Evolutionary conservation across 2,113 vertebrate genomes (phyloP).

Genomic region (Calyptommatus sinebrachiatus): DNA sequence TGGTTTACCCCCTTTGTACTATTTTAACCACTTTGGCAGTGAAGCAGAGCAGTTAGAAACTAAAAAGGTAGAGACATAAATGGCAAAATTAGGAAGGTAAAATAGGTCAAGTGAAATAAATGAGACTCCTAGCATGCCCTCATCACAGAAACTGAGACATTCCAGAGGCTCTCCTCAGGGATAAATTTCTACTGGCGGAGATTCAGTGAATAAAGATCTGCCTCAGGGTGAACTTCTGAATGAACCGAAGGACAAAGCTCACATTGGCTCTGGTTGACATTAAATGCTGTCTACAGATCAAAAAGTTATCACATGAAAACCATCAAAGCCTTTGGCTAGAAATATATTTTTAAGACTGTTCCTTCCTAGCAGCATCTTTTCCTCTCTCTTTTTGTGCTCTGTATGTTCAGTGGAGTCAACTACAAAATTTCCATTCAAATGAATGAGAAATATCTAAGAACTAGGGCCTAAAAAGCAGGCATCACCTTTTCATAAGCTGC

Average conservation of each 20-base stretch:
- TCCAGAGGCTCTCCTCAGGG: slow-evolving; percentile 1
- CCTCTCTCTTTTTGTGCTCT: slow-evolving; percentile 19
- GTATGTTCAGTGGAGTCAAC: slow-evolving; percentile 2
- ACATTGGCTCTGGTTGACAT: not conserved
- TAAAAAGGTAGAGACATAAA: not conserved
- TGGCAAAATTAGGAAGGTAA: slow-evolving; percentile 15
- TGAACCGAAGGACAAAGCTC: not conserved
- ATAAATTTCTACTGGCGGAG: slow-evolving; percentile 15
- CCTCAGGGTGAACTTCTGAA: slow-evolving; percentile 20
- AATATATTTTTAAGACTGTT: not conserved
- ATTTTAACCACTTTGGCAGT: not conserved
- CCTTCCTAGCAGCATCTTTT: not conserved
- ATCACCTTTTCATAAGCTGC: not conserved
- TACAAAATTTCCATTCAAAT: slow-evolving; percentile 32
- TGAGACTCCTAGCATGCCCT: not conserved
- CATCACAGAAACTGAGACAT: slow-evolving; percentile 24
- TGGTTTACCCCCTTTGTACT: not conserved
- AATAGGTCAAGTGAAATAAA: slow-evolving; percentile 45
- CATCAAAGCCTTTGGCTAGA: not conserved
- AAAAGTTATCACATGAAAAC: slow-evolving; percentile 30
- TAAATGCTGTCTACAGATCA: slow-evolving; percentile 39
- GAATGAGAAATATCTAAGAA: accelerated
- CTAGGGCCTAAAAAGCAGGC: not conserved
- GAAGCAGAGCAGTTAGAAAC: slow-evolving; percentile 22
- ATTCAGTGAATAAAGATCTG: slow-evolving; percentile 28